Conservation (phyloP, 2,888 invertebrate genomes). For the Timema podura region DNA sequence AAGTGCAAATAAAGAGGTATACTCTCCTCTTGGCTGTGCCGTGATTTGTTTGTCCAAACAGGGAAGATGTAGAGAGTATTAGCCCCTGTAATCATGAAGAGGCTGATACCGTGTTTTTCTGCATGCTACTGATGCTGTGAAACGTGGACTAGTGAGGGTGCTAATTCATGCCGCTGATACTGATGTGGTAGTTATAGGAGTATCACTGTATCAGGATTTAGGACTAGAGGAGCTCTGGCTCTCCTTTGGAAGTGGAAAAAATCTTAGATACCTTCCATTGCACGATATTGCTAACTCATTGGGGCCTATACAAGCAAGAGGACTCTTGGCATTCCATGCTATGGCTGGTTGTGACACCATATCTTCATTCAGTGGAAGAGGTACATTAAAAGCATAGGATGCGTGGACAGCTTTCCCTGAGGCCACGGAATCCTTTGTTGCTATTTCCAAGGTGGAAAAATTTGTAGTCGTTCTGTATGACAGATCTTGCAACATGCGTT, state of each 20-base stretch:
- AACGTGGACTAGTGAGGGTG: too few species aligned
- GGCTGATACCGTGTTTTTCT: too few species aligned
- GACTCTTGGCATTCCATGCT: background rate
- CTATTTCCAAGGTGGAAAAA: conserved; percentile 3
- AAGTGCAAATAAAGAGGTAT: background rate
- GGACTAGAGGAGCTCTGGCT: too few species aligned
- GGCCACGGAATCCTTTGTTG: background rate
- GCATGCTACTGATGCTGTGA: too few species aligned
- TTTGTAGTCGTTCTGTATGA: background rate
- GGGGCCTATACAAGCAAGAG: background rate
- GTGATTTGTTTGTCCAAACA: background rate
- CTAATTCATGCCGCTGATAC: too few species aligned
- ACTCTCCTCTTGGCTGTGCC: background rate
- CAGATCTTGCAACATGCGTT: background rate
- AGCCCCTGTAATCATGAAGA: background rate
- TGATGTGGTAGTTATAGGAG: too few species aligned
- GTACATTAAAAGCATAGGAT: background rate
- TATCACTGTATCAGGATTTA: too few species aligned
- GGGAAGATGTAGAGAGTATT: background rate
- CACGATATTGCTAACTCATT: too few species aligned
- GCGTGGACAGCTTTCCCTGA: too few species aligned
- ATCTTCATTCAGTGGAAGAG: background rate
- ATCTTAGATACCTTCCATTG: too few species aligned
- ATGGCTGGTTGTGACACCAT: too few species aligned
- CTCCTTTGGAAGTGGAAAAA: too few species aligned